Evolutionary conservation across 2,113 vertebrate genomes (phyloP), one percentile per base, ranked within the genome.

Genomic region (Ovis aries): DNA sequence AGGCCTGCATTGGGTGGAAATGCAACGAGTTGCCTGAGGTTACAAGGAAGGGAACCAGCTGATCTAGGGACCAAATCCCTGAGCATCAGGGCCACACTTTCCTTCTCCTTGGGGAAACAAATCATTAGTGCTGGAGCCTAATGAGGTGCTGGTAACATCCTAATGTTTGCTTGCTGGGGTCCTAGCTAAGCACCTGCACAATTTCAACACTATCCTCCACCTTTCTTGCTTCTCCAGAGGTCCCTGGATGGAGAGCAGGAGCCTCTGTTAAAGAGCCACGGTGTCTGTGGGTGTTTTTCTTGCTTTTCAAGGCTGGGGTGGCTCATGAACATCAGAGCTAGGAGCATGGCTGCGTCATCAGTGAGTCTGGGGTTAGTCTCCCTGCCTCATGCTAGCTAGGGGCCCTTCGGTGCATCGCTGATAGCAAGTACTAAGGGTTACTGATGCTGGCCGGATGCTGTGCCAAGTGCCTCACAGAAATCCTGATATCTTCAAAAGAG

Each of bases 21-120:
- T 10, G 59, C 86, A 59, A 64, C 13, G 55, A 62, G 81, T 67
- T 81, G 86, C 52, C 74, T n/a, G n/a, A 95, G 57, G 80, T 77
- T 77, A 92, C 25, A 74, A 57, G 43, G 77, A 81, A 78, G 93
- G 50, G 64, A 86, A 84, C 74, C 78, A 40, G 64, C 25, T 43
- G 71, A 88, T 84, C 25, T 43, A 55, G 64, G 74, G 36, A 36
- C 60, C 40, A 31, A 91, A 74, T 59, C 92, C 48, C 88, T 64
- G 33, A 55, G 78, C 29, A 12, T 83, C 57, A 33, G 40, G 0
- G 36, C 52, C 13, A 12, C 33, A 48, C 57, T 50, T 60, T 45
- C 31, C 84, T 94, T 40, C 83, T 96, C 96, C 53, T 43, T 43
- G 23, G 81, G 33, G 90, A 83, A 81, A 92, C 29, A 90, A 90